Evolutionary conservation across 1,140 invertebrate genomes (phyloP).

Genomic region (Zaprionus inermis): DNA sequence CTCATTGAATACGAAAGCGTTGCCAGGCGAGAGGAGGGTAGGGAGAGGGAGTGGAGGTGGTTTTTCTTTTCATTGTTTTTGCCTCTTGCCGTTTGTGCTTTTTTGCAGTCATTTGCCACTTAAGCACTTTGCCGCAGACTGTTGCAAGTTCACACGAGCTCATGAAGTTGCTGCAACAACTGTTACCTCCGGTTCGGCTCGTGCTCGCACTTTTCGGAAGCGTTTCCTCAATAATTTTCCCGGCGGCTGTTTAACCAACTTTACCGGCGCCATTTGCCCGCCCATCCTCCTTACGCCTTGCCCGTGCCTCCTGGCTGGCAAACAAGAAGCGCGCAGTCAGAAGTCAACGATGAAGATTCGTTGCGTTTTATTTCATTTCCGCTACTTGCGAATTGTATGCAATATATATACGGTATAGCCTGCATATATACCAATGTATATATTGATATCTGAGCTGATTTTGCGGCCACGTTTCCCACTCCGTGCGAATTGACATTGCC

Average conservation of each 20-base stretch:
- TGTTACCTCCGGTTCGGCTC: conserved; percentile 39
- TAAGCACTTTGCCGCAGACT: conserved; percentile 32
- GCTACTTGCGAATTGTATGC: conserved; percentile 14
- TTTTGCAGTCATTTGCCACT: conserved; percentile 30
- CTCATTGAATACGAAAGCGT: conserved; percentile 41
- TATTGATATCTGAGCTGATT: conserved; percentile 21
- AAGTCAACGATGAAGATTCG: conserved; percentile 2
- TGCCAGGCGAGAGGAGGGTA: background rate
- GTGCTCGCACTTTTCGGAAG: conserved; percentile 12
- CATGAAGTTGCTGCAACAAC: conserved; percentile 36
- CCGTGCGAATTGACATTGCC: conserved; percentile 31
- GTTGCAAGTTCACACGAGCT: conserved; percentile 28
- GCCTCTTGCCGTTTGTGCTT: background rate
- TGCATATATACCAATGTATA: conserved; percentile 3
- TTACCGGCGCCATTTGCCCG: conserved; percentile 30
- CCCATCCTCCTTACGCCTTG: background rate
- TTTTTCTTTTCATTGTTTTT: conserved; percentile 21
- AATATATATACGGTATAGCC: background rate
- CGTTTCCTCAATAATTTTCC: conserved; percentile 52
- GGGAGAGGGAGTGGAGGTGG: background rate
- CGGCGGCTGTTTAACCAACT: conserved; percentile 53
- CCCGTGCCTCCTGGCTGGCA: conserved; percentile 19
- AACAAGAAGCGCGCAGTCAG: conserved; percentile 9
- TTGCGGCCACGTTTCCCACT: conserved; percentile 17
- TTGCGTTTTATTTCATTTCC: conserved; percentile 50